Conservation (phyloP, 2,888 invertebrate species). For the Zhuqinia jingwanae region DNA sequence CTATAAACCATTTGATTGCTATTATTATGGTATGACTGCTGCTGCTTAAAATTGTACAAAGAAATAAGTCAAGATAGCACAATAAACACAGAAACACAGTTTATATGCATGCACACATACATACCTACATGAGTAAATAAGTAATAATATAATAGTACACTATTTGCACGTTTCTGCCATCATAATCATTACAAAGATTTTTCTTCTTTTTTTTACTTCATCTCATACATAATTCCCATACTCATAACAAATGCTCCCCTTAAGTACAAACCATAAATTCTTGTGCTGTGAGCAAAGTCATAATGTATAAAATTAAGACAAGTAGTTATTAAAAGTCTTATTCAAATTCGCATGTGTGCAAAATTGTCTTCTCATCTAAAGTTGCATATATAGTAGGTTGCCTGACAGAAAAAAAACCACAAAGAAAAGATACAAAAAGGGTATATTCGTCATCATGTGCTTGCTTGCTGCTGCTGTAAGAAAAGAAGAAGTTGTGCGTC, state of each 20-base stretch:
- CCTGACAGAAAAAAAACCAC: neutral
- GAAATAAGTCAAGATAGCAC: constrained; percentile 1
- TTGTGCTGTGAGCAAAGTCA: neutral
- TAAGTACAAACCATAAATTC: constrained; percentile 36
- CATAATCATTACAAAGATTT: constrained; percentile 9
- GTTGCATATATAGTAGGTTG: neutral
- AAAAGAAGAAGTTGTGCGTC: neutral
- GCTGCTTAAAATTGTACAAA: neutral
- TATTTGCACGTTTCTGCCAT: constrained; percentile 13
- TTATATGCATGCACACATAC: neutral
- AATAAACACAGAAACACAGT: constrained; percentile 28
- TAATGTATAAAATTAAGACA: constrained; percentile 20
- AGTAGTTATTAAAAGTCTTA: neutral
- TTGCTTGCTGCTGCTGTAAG: neutral
- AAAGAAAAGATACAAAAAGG: neutral
- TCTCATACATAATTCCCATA: neutral
- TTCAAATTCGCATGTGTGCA: neutral
- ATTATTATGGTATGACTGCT: constrained; percentile 20
- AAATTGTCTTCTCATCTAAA: neutral
- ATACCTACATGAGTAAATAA: too few species aligned
- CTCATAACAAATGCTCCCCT: constrained; percentile 27
- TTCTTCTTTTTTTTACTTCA: too few species aligned
- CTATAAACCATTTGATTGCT: neutral
- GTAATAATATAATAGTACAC: neutral
- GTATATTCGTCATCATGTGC: neutral